phyloP scores from a whole-genome alignment of 2,888 invertebrate species.

The Sericinus montela region DNA sequence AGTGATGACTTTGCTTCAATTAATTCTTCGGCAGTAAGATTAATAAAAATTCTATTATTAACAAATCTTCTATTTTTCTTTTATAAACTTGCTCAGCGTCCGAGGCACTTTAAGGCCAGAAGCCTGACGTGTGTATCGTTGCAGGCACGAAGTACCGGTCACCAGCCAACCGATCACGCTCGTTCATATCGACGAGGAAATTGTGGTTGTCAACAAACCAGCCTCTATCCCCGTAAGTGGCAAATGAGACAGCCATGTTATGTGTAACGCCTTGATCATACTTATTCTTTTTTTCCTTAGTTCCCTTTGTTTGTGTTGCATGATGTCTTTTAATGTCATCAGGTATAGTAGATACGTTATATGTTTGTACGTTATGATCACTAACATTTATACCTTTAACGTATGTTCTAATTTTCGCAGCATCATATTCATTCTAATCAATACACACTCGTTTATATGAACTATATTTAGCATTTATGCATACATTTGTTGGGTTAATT shows the following conservation, averaged over 20 bases:
- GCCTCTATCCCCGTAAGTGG: slow-evolving; percentile 99
- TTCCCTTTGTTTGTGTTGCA: slow-evolving; percentile 33
- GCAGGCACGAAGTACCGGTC: slow-evolving; percentile 99
- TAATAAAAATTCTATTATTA: not conserved
- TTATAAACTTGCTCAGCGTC: slow-evolving; percentile 41
- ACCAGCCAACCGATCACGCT: slow-evolving; percentile 97
- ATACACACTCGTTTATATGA: not conserved
- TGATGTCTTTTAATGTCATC: slow-evolving; percentile 24
- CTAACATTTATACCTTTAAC: slow-evolving; percentile 8
- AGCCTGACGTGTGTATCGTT: slow-evolving; percentile 76
- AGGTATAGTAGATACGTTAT: slow-evolving; percentile 7
- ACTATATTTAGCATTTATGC: too few relatives aligned
- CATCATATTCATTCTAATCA: not conserved
- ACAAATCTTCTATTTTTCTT: slow-evolving; percentile 1
- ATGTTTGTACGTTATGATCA: slow-evolving; percentile 2
- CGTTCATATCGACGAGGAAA: slow-evolving; percentile 98
- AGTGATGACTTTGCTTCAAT: slow-evolving; percentile 3
- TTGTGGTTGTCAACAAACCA: slow-evolving; percentile 99
- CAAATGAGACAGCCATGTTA: slow-evolving; percentile 87
- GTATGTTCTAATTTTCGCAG: not conserved
- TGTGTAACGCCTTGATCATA: slow-evolving; percentile 86
- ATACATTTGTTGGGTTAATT: too few relatives aligned
- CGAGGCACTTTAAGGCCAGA: slow-evolving; percentile 31
- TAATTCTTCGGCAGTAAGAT: slow-evolving; percentile 4
- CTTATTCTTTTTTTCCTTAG: slow-evolving; percentile 48